Evolutionary conservation across 2,888 invertebrate species (phyloP).

Genomic region (Ennomos erosarius): DNA sequence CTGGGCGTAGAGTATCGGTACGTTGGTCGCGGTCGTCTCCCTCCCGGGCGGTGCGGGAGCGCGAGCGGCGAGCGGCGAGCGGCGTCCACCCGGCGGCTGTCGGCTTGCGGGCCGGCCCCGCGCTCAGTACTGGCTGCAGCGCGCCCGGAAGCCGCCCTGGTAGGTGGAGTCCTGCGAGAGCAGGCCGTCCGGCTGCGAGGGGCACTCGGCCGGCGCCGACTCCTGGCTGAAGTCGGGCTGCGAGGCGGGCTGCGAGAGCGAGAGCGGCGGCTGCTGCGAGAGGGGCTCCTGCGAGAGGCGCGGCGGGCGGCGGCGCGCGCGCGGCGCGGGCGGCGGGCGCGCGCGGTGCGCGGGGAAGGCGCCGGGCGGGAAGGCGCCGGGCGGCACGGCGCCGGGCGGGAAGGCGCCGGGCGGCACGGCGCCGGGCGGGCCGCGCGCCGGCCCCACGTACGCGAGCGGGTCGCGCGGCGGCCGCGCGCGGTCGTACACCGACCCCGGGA

Average conservation of each 20-base stretch:
- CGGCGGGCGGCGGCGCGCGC: conserved; percentile 66
- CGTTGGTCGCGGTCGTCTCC: conserved; percentile 53
- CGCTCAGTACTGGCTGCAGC: conserved; percentile 90
- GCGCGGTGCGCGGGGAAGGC: conserved; percentile 97
- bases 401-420: conserved; percentile 97
- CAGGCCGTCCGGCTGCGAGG: conserved; percentile 97
- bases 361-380: conserved; percentile 95
- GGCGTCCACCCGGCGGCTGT: conserved; percentile 53
- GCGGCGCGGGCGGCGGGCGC: conserved; percentile 85
- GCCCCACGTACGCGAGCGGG: conserved; percentile 96
- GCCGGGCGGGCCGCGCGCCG: conserved; percentile 92
- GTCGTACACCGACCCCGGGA: conserved; percentile 97
- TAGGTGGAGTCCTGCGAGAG: conserved; percentile 96
- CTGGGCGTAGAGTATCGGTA: conserved; percentile 55
- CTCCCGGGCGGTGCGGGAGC: conserved; percentile 32
- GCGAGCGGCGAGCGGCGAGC: conserved; percentile 25
- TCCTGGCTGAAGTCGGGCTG: conserved; percentile 92
- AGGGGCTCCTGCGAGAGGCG: conserved; percentile 89
- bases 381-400: conserved; percentile 89
- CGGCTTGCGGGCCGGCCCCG: conserved; percentile 86
- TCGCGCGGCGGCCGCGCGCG: conserved; percentile 93
- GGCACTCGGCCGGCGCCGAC: conserved; percentile 93
- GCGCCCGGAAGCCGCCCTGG: conserved; percentile 90
- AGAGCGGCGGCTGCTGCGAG: conserved; percentile 89
- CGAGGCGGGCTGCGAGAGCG: conserved; percentile 90